Evolutionary conservation across 2,888 invertebrate species (phyloP).

Genomic region (Operophtera brumata): DNA sequence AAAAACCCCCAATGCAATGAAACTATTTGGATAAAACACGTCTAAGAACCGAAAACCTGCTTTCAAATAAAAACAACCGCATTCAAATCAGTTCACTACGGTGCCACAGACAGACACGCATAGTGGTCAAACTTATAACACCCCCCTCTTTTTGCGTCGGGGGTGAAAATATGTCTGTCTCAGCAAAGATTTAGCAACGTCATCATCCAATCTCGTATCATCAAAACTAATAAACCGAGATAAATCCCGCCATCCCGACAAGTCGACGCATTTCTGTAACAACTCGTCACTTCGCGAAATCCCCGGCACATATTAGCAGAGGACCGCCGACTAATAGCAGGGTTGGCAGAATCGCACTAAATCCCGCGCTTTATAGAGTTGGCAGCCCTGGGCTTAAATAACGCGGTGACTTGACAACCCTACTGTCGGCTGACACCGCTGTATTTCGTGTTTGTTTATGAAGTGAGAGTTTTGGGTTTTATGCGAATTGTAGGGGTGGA

Average conservation of each 20-base stretch:
- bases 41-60: no score
- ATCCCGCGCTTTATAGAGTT: slow-evolving; percentile 29
- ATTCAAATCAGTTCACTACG: no score
- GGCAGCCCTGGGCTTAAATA: slow-evolving; percentile 26
- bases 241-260: slow-evolving; percentile 19
- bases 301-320: slow-evolving; percentile 19
- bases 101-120: no score
- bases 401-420: slow-evolving; percentile 30
- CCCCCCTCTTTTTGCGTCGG: no score
- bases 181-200: slow-evolving; percentile 8
- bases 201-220: slow-evolving; percentile 10
- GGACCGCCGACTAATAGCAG: slow-evolving; percentile 16
- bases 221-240: slow-evolving; percentile 16
- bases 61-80: no score
- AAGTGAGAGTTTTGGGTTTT: slow-evolving; percentile 19
- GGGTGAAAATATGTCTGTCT: background rate
- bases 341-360: slow-evolving; percentile 28
- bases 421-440: slow-evolving; percentile 25
- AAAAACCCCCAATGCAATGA: no score
- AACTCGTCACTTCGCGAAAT: slow-evolving; percentile 25
- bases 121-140: no score
- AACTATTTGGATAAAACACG: no score
- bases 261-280: slow-evolving; percentile 13
- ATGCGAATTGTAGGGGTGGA: background rate
- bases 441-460: slow-evolving; percentile 32